Evolutionary conservation across 2,113 vertebrate genomes (phyloP).

Genomic region (Bujurquina vittata): DNA sequence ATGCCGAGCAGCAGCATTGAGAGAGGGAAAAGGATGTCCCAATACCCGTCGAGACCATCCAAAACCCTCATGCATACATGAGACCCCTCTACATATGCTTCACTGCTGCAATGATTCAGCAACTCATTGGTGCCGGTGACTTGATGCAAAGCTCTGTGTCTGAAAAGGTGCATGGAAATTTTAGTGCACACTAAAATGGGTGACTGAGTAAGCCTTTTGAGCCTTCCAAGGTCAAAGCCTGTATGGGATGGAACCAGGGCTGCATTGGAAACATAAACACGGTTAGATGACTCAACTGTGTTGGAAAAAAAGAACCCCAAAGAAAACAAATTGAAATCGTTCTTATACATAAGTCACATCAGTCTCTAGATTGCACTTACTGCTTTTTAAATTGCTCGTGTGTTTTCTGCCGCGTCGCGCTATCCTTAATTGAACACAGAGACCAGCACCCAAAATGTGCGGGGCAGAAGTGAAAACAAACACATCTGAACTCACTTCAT

Average conservation of each 20-base stretch:
- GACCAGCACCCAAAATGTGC: neutral
- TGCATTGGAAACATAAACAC: slow-evolving; percentile 6
- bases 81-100: neutral
- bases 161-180: slow-evolving; percentile 7
- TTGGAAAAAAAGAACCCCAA: neutral
- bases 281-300: neutral
- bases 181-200: neutral
- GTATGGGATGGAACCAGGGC: neutral
- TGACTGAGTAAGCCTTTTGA: slow-evolving; percentile 15
- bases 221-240: slow-evolving; percentile 14
- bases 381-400: neutral
- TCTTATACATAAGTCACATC: neutral
- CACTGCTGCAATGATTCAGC: neutral
- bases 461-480: neutral
- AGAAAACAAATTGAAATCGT: neutral
- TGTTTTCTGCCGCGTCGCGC: neutral
- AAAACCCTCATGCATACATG: neutral
- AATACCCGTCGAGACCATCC: neutral
- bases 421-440: neutral
- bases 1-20: neutral
- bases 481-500: neutral
- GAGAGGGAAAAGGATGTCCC: neutral
- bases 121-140: neutral
- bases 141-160: neutral
- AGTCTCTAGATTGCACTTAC: neutral